These are phyloP conservation scores for Clanis bilineata DNA, from an alignment of 2,888 invertebrate species.

Conservation along the genomic window DNA sequence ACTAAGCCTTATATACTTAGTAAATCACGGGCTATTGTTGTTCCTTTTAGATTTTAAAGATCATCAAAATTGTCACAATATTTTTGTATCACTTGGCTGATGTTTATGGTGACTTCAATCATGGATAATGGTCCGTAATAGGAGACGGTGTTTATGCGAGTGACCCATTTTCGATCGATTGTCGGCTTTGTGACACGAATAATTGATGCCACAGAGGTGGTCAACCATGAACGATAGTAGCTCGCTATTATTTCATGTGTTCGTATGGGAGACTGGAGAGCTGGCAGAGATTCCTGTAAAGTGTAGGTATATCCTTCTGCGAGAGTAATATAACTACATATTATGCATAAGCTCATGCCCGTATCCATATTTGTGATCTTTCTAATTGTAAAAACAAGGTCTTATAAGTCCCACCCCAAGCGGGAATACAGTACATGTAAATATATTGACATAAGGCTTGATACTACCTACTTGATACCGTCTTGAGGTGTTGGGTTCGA, in stretches of 20 bases:
- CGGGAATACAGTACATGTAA: neutral
- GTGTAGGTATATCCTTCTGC: no score
- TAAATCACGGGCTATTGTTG: no score
- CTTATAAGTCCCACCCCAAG: neutral
- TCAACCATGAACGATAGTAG: conserved; percentile 33
- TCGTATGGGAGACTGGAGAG: neutral
- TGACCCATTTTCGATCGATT: conserved; percentile 70
- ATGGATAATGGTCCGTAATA: conserved; percentile 32
- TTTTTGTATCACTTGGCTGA: neutral
- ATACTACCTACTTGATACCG: no score
- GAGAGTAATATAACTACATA: no score
- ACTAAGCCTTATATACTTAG: neutral
- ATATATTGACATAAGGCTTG: neutral
- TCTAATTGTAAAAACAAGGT: neutral
- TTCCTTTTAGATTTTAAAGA: no score
- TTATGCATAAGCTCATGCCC: no score
- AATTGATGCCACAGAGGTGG: conserved; percentile 62
- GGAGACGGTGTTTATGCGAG: conserved; percentile 41
- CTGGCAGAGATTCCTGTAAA: no score
- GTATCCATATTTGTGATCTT: neutral
- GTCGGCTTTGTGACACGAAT: conserved; percentile 53
- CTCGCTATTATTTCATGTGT: neutral
- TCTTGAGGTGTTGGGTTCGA: no score
- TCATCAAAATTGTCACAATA: neutral
- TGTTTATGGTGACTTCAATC: conserved; percentile 19